Evolutionary conservation across 1,140 invertebrate species (phyloP).

Genomic region (Zaprionus taronus): DNA sequence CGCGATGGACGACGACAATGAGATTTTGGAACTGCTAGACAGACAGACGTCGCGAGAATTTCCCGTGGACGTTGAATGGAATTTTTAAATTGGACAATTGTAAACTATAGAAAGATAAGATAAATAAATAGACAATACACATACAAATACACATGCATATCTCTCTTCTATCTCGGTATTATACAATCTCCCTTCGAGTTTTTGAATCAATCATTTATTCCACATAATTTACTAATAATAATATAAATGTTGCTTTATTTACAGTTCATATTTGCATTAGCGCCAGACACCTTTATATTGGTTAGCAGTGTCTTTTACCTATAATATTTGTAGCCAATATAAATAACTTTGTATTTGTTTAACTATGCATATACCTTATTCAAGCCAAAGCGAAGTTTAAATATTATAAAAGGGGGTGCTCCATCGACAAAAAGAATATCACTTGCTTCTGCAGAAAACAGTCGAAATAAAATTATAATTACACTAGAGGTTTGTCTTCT

Average conservation of each 20-base stretch:
- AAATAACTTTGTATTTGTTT: slow-evolving; percentile 43
- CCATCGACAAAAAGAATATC: slow-evolving; percentile 53
- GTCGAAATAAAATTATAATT: slow-evolving; percentile 20
- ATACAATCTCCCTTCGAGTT: neutral
- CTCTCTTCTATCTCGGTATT: neutral
- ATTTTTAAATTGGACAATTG: slow-evolving; percentile 27
- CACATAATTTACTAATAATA: slow-evolving; percentile 52
- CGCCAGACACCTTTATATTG: neutral
- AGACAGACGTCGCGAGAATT: neutral
- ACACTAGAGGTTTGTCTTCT: slow-evolving; percentile 36
- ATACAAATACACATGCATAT: neutral
- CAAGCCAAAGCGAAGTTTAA: slow-evolving; percentile 35
- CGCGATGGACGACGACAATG: slow-evolving; percentile 12
- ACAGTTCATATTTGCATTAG: slow-evolving; percentile 32
- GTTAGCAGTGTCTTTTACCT: slow-evolving; percentile 21
- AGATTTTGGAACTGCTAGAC: slow-evolving; percentile 7
- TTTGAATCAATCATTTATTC: slow-evolving; percentile 49
- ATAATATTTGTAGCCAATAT: slow-evolving; percentile 34
- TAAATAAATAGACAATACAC: slow-evolving; percentile 25
- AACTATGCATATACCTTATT: slow-evolving; percentile 19
- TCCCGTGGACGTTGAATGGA: slow-evolving; percentile 39
- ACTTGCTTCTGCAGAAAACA: slow-evolving; percentile 45
- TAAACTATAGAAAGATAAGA: slow-evolving; percentile 12
- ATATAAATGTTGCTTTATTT: slow-evolving; percentile 51
- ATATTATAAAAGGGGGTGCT: neutral